phyloP scores from a whole-genome alignment of 2,888 invertebrate genomes.

The Lottia gigantea region DNA sequence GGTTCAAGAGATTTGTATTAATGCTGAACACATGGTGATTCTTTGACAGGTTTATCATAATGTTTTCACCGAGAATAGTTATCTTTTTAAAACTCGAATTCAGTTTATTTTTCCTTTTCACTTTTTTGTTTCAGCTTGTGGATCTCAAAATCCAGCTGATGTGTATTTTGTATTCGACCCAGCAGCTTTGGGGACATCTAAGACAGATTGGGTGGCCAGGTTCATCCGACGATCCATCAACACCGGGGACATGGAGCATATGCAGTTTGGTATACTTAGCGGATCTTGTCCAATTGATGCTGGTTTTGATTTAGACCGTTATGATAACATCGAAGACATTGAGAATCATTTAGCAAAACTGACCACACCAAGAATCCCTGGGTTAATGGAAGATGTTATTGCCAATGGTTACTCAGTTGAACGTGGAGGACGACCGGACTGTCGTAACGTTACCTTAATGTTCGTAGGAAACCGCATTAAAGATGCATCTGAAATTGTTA shows the following conservation, averaged over 20 bases:
- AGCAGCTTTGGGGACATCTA: conserved; percentile 21
- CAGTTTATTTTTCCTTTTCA: too few relatives aligned
- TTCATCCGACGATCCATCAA: conserved; percentile 27
- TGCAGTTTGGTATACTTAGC: conserved; percentile 18
- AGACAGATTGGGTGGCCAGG: conserved; percentile 29
- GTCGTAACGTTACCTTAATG: conserved; percentile 7
- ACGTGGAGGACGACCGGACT: conserved; percentile 18
- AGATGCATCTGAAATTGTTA: background rate
- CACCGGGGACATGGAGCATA: conserved; percentile 15
- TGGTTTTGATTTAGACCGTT: conserved; percentile 25
- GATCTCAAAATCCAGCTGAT: conserved; percentile 23
- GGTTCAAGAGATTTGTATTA: too few relatives aligned
- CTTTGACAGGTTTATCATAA: too few relatives aligned
- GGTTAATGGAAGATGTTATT: conserved; percentile 5
- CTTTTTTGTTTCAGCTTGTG: conserved; percentile 20
- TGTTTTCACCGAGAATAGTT: too few relatives aligned
- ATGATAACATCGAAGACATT: conserved; percentile 11
- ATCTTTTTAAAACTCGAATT: too few relatives aligned
- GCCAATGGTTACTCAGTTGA: conserved; percentile 9
- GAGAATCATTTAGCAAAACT: conserved; percentile 13
- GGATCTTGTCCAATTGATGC: conserved; percentile 26
- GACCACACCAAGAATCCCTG: conserved; percentile 17
- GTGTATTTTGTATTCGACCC: conserved; percentile 32
- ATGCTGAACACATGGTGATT: too few relatives aligned
- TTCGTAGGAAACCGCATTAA: conserved; percentile 12